Conservation (phyloP, 2,888 invertebrate species). For the Leptogaster cylindrica region DNA sequence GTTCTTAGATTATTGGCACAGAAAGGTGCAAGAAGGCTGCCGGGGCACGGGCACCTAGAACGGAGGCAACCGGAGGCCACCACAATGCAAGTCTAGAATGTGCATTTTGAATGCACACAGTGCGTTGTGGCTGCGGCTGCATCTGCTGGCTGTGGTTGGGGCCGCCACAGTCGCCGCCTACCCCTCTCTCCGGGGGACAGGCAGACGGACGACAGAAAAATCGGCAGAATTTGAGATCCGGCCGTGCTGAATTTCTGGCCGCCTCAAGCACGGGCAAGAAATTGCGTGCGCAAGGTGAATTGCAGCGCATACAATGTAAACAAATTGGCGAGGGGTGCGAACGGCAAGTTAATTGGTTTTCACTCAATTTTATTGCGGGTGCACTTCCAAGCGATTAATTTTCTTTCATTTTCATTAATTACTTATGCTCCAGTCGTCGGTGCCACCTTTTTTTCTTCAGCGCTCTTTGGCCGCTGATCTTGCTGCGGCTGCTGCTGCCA, state of each 20-base stretch:
- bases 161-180: neutral
- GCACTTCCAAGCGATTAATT: conserved; percentile 35
- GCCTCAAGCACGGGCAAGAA: conserved; percentile 17
- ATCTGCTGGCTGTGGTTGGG: neutral
- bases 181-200: neutral
- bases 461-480: neutral
- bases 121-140: neutral
- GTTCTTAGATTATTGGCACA: conserved; percentile 38
- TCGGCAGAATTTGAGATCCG: conserved; percentile 34
- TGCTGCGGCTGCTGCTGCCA: neutral
- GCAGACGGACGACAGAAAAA: conserved; percentile 7
- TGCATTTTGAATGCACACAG: conserved; percentile 13
- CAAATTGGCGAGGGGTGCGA: conserved; percentile 19
- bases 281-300: conserved; percentile 37
- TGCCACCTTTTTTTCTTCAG: conserved; percentile 15
- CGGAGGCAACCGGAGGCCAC: conserved; percentile 15
- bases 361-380: conserved; percentile 37
- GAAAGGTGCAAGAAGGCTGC: conserved; percentile 23
- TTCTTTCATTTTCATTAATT: conserved; percentile 39
- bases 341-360: conserved; percentile 27
- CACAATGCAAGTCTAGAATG: conserved; percentile 9
- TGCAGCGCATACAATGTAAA: conserved; percentile 15
- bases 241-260: conserved; percentile 29
- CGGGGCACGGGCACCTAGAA: conserved; percentile 7
- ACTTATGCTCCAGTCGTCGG: conserved; percentile 9